A percentile compares a stretch with the other conserved stretches of the same genome.
Conservation (phyloP, 1,140 invertebrate species). For the Drosophila funebris region DNA sequence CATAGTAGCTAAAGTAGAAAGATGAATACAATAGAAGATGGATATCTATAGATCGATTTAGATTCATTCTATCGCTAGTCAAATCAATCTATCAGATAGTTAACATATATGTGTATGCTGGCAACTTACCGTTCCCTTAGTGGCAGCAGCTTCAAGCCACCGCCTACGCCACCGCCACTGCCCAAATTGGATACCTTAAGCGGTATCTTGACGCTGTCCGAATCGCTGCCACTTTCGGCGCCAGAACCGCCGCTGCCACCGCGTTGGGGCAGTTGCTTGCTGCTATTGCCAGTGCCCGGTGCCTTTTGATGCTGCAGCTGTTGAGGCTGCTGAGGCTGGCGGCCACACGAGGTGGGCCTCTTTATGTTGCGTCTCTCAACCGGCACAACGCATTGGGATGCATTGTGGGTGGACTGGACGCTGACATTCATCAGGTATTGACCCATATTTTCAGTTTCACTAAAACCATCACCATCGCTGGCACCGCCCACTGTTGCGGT, state of each 20-base stretch:
- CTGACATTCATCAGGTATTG: slow-evolving; percentile 81
- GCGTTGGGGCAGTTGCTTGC: slow-evolving; percentile 50
- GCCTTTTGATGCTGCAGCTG: slow-evolving; percentile 39
- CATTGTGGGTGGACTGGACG: slow-evolving; percentile 63
- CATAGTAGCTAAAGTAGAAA: no score
- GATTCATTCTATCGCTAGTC: no score
- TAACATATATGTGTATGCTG: not conserved
- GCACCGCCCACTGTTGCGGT: slow-evolving; percentile 41
- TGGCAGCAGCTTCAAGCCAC: slow-evolving; percentile 74
- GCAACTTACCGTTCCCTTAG: slow-evolving; percentile 87
- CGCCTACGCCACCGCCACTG: slow-evolving; percentile 53
- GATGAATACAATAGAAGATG: no score
- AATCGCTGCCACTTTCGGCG: slow-evolving; percentile 85
- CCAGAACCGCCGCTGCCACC: slow-evolving; percentile 78
- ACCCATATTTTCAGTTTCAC: slow-evolving; percentile 84
- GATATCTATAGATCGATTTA: no score
- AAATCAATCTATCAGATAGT: not conserved
- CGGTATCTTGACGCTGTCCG: slow-evolving; percentile 86
- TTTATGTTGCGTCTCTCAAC: slow-evolving; percentile 82
- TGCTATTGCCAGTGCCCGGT: slow-evolving; percentile 69
- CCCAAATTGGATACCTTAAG: slow-evolving; percentile 83
- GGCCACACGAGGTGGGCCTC: slow-evolving; percentile 69
- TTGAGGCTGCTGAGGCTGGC: slow-evolving; percentile 57
- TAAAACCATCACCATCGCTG: slow-evolving; percentile 84
- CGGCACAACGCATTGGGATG: slow-evolving; percentile 67